Percentiles rank a stretch among this genome's conserved stretches.
phyloP scores from a whole-genome alignment of 2,797 vertebrate species.

The Silurus aristotelis region DNA sequence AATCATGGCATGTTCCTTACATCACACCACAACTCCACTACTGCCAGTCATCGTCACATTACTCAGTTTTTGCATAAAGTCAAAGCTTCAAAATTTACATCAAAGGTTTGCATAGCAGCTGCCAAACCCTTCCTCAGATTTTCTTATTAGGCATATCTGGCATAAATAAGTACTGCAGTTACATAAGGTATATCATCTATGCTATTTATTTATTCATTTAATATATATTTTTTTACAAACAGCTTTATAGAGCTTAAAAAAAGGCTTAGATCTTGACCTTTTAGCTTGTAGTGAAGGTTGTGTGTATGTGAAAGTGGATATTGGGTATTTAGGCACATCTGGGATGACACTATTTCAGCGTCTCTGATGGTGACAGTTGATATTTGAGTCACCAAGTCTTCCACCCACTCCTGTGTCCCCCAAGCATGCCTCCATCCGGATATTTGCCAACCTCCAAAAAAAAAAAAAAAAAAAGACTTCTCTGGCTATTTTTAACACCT shows the following conservation, averaged over 20 bases:
- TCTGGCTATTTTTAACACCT: constrained; percentile 2
- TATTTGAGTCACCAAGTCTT: not conserved
- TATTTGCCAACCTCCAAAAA: constrained; percentile 14
- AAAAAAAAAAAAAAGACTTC: not conserved
- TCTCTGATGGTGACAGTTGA: not conserved
- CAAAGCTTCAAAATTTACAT: constrained; percentile 52
- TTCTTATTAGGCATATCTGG: constrained; percentile 1
- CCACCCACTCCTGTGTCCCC: constrained; percentile 1
- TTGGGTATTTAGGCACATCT: not conserved
- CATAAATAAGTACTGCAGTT: not conserved
- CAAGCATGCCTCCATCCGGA: not conserved
- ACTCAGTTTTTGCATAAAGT: constrained; percentile 43
- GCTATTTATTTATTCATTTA: not conserved
- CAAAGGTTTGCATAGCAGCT: constrained; percentile 53
- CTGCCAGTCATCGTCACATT: constrained; percentile 19
- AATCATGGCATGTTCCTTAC: not conserved
- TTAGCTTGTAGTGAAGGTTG: not conserved
- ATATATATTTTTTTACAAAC: not conserved
- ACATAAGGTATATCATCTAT: not conserved
- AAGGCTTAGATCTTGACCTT: not conserved
- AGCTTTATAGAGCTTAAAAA: not conserved
- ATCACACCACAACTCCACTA: constrained; percentile 7
- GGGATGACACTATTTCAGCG: not conserved
- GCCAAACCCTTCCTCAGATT: constrained; percentile 36
- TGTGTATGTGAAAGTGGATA: not conserved